These are phyloP conservation scores for Agapornis roseicollis DNA, from an alignment of 2,113 vertebrate genomes.

Conservation along the genomic window DNA sequence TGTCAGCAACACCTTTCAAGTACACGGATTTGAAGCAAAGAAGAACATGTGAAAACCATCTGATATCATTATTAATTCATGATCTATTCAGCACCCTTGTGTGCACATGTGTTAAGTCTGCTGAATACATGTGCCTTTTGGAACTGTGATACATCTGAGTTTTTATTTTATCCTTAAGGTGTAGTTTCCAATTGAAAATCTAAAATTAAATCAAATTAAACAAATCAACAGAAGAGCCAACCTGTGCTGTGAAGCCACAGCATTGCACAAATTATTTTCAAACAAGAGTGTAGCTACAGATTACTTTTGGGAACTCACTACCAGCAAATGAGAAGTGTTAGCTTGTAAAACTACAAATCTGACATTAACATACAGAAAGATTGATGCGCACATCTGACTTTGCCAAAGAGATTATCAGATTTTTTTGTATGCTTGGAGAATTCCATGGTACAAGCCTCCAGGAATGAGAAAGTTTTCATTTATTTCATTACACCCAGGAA, in stretches of 20 bases:
- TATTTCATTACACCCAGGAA: neutral
- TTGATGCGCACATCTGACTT: neutral
- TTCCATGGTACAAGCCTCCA: neutral
- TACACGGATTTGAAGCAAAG: neutral
- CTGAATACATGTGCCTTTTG: neutral
- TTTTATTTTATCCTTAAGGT: neutral
- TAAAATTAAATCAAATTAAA: neutral
- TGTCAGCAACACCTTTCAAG: conserved; percentile 40
- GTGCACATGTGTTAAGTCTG: neutral
- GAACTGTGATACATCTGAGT: neutral
- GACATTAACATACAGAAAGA: neutral
- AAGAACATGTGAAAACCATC: conserved; percentile 22
- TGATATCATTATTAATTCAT: conserved; percentile 44
- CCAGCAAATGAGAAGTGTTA: neutral
- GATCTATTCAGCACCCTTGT: neutral
- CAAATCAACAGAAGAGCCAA: neutral
- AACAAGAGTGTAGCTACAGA: neutral
- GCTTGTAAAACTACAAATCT: neutral
- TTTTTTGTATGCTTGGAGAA: neutral
- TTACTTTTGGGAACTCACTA: neutral
- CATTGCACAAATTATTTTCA: neutral
- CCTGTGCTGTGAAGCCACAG: neutral
- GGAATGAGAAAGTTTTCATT: neutral
- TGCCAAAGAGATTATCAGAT: neutral
- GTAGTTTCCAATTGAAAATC: neutral